phyloP scores from a whole-genome alignment of 2,797 vertebrate species.

The Pagetopsis macropterus region DNA sequence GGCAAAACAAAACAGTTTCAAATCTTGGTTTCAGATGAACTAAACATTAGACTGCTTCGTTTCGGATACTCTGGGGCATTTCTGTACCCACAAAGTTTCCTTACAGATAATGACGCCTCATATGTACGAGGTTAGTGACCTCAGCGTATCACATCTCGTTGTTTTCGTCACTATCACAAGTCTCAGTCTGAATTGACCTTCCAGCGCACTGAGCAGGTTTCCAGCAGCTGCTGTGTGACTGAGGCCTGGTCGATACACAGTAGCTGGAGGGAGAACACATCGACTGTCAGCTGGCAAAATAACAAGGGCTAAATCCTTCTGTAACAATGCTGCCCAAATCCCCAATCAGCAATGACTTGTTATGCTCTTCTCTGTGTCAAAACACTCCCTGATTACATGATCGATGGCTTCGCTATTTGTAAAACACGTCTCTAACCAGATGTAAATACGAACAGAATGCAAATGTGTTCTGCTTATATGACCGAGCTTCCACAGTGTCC shows the following conservation, averaged over 20 bases:
- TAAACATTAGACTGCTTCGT: neutral
- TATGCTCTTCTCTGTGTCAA: constrained; percentile 61
- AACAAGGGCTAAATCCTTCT: constrained; percentile 40
- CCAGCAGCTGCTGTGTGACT: constrained; percentile 50
- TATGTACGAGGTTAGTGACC: constrained; percentile 4
- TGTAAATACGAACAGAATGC: constrained; percentile 79
- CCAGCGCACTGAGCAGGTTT: constrained; percentile 27
- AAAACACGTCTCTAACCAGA: constrained; percentile 71
- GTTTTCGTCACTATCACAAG: constrained; percentile 24
- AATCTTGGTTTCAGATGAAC: neutral
- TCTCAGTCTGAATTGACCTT: constrained; percentile 38
- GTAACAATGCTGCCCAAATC: constrained; percentile 65
- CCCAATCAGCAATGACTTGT: constrained; percentile 62
- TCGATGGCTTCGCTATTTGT: constrained; percentile 71
- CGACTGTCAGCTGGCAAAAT: constrained; percentile 56
- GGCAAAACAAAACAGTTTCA: neutral
- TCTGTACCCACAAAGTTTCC: neutral
- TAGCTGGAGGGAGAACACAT: constrained; percentile 55
- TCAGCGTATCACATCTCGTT: constrained; percentile 20
- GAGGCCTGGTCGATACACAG: constrained; percentile 51
- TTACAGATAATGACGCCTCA: constrained; percentile 9
- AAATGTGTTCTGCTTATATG: constrained; percentile 73
- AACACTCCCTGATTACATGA: constrained; percentile 75
- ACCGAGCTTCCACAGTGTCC: constrained; percentile 60
- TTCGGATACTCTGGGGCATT: neutral